Percentiles rank a stretch among this genome's conserved stretches.
These are phyloP conservation scores for Sebastes variabilis DNA, from an alignment of 2,797 vertebrate species.

Conservation along the genomic window DNA sequence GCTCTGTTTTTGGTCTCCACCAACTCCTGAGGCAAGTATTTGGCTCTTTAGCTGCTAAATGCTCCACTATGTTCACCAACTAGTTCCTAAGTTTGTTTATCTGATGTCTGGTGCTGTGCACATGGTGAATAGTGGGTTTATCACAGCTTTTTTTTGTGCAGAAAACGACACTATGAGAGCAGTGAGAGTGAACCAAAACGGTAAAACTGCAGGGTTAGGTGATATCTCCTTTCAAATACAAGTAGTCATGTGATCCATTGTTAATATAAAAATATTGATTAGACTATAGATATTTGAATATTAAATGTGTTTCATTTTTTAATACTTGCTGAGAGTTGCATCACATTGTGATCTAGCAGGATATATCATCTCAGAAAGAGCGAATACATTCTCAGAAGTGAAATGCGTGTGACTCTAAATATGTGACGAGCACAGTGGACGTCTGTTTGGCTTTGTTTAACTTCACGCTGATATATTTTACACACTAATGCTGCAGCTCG, in stretches of 20 bases:
- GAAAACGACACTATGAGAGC: background rate
- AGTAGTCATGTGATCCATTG: background rate
- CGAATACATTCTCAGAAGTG: background rate
- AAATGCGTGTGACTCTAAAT: background rate
- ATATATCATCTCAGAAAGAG: background rate
- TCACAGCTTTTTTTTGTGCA: background rate
- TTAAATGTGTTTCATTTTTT: background rate
- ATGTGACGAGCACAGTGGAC: background rate
- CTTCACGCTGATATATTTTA: constrained; percentile 3
- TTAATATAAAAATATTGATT: background rate
- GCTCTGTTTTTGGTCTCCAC: too few relatives aligned
- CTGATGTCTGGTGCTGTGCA: background rate
- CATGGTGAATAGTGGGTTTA: background rate
- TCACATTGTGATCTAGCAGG: background rate
- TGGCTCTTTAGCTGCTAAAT: background rate
- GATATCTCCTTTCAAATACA: background rate
- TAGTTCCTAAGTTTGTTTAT: background rate
- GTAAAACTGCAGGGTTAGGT: background rate
- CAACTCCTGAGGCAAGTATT: too few relatives aligned
- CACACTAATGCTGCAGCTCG: background rate
- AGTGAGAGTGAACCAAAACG: background rate
- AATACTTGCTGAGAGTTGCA: background rate
- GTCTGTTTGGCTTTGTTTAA: constrained; percentile 39
- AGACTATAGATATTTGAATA: background rate
- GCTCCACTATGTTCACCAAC: background rate